Evolutionary conservation across 2,797 vertebrate genomes (phyloP).

Genomic region (Helostoma temminkii): DNA sequence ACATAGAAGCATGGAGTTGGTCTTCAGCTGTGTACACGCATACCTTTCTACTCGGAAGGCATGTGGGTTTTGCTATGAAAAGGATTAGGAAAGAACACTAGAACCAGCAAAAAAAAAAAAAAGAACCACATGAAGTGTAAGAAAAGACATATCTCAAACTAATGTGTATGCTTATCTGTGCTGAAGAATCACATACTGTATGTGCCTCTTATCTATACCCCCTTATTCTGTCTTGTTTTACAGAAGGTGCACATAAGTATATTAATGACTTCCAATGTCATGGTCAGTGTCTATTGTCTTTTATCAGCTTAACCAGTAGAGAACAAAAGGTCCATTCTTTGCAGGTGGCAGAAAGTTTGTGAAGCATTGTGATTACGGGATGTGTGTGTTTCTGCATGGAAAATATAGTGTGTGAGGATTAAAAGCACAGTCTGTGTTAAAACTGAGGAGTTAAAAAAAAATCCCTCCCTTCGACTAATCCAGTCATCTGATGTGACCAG

Average conservation of each 20-base stretch:
- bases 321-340: constrained; percentile 63
- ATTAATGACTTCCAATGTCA: constrained; percentile 30
- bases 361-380: constrained; percentile 3
- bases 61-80: too few species aligned
- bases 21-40: too few species aligned
- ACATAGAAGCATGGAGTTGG: too few species aligned
- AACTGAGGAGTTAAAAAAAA: constrained; percentile 48
- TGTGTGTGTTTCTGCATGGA: constrained; percentile 7
- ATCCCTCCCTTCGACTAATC: constrained; percentile 62
- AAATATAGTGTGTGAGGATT: constrained; percentile 54
- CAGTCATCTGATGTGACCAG: constrained; percentile 75
- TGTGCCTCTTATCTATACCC: background rate
- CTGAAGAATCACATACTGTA: background rate
- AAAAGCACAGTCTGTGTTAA: constrained; percentile 55
- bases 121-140: too few species aligned
- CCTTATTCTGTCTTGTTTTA: constrained; percentile 1
- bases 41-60: too few species aligned
- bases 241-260: background rate
- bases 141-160: background rate
- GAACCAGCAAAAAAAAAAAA: too few species aligned
- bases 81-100: too few species aligned
- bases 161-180: background rate
- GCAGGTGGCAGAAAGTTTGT: constrained; percentile 26
- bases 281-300: constrained; percentile 40
- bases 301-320: constrained; percentile 52